Evolutionary conservation across 1,140 invertebrate genomes (phyloP).

Genomic region (Argopecten irradians): DNA sequence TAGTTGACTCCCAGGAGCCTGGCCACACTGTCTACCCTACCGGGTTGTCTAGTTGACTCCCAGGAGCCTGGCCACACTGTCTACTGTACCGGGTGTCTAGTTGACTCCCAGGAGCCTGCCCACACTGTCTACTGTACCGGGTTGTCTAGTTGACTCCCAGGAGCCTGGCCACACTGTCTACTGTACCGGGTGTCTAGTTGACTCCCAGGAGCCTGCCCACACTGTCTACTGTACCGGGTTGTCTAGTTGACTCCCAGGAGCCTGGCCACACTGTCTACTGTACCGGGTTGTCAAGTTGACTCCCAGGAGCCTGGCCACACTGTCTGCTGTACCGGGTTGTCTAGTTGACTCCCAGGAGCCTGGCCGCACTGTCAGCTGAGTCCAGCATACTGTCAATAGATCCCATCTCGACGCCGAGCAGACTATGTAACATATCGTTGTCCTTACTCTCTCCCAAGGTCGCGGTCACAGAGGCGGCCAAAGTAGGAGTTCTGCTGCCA

Average conservation of each 20-base stretch:
- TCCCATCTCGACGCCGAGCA: slow-evolving; percentile 90
- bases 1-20: too few relatives aligned
- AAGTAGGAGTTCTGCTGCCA: neutral
- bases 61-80: neutral
- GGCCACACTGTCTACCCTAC: too few relatives aligned
- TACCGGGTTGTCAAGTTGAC: neutral
- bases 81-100: neutral
- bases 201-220: slow-evolving; percentile 86
- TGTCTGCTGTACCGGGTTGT: neutral
- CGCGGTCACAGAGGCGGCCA: neutral
- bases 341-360: slow-evolving; percentile 82
- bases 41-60: neutral
- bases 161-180: neutral
- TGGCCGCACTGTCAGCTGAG: slow-evolving; percentile 88
- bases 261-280: too few relatives aligned
- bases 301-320: neutral
- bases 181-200: neutral
- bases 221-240: too few relatives aligned
- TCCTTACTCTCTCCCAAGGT: slow-evolving; percentile 71
- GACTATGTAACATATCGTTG: slow-evolving; percentile 89
- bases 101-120: slow-evolving; percentile 86
- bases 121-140: slow-evolving; percentile 85
- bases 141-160: neutral
- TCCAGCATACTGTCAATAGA: slow-evolving; percentile 90
- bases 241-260: too few relatives aligned